Conservation (phyloP, 2,888 invertebrate genomes). For the Amitus sp. region DNA sequence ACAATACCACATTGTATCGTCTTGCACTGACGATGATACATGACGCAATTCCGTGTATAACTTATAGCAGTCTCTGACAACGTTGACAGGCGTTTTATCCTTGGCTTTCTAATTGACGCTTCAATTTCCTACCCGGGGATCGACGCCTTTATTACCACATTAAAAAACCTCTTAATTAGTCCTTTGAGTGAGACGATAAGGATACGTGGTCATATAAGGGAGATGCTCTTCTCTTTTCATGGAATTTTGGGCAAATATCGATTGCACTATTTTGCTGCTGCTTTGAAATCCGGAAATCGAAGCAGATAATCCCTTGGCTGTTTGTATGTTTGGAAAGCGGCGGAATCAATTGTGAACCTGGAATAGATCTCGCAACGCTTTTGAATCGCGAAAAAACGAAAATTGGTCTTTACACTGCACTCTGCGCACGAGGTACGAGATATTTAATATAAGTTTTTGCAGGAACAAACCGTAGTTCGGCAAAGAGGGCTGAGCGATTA, state of each 20-base stretch:
- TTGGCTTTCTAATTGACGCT: slow-evolving; percentile 57
- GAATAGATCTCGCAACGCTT: not conserved
- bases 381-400: not conserved
- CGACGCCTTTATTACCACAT: slow-evolving; percentile 47
- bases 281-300: too few species aligned
- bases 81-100: slow-evolving; percentile 59
- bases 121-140: slow-evolving; percentile 51
- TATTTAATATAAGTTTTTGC: slow-evolving; percentile 4
- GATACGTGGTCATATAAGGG: not conserved
- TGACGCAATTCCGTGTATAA: slow-evolving; percentile 52
- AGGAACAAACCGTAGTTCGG: slow-evolving; percentile 13
- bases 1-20: slow-evolving; percentile 45
- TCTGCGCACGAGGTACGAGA: not conserved
- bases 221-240: not conserved
- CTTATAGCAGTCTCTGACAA: slow-evolving; percentile 44
- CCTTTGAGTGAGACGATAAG: slow-evolving; percentile 11
- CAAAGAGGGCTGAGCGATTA: slow-evolving; percentile 2
- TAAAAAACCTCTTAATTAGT: slow-evolving; percentile 45
- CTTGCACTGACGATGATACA: slow-evolving; percentile 46
- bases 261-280: not conserved
- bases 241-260: not conserved
- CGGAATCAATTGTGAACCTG: not conserved
- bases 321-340: not conserved
- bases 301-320: too few species aligned
- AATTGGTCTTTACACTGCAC: not conserved